A percentile compares a stretch with the other conserved stretches of the same genome.
Conservation (phyloP, 2,113 vertebrate species). For the Ramphastos sulfuratus region DNA sequence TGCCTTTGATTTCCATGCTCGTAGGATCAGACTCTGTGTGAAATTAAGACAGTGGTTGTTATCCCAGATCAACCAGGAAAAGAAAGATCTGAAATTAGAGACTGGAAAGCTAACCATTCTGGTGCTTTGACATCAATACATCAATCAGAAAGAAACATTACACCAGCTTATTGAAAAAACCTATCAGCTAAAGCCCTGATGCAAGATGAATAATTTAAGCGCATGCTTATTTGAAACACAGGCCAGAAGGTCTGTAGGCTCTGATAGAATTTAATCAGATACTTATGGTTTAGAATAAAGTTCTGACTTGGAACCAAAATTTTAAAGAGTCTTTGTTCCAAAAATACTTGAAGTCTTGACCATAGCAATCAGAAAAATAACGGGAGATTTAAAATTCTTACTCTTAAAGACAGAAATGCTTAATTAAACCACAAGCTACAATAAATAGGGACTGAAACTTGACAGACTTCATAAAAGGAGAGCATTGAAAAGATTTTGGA, state of each 20-base stretch:
- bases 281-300: not conserved
- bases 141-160: not conserved
- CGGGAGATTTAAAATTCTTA: not conserved
- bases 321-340: not conserved
- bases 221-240: not conserved
- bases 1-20: not conserved
- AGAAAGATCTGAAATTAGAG: constrained; percentile 7
- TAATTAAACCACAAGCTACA: not conserved
- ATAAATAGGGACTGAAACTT: not conserved
- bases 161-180: not conserved
- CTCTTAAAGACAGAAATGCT: not conserved
- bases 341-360: not conserved
- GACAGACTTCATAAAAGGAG: not conserved
- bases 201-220: not conserved
- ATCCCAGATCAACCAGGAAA: not conserved
- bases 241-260: not conserved
- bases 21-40: not conserved
- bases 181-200: not conserved
- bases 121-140: not conserved
- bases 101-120: not conserved
- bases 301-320: not conserved
- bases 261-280: not conserved
- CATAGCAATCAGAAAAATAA: not conserved
- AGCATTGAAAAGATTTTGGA: not conserved
- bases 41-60: not conserved